Conservation (phyloP, 1,140 invertebrate genomes). For the Cepaea nemoralis region DNA sequence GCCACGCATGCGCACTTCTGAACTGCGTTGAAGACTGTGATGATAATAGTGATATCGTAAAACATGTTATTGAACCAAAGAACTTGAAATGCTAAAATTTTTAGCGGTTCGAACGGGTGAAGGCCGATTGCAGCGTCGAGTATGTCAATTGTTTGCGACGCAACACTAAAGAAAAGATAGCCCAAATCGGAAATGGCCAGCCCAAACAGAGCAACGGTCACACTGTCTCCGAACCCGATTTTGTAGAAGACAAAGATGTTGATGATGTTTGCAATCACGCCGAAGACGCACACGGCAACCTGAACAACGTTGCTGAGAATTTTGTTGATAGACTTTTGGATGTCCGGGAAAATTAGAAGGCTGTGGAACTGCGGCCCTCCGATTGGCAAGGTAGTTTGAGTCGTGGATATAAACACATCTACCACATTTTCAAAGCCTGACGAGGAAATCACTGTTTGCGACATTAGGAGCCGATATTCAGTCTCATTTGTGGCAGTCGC, state of each 20-base stretch:
- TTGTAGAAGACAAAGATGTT: constrained; percentile 1
- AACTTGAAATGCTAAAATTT: background rate
- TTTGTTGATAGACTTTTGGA: background rate
- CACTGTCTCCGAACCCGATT: background rate
- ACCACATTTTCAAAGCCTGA: background rate
- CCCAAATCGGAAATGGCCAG: background rate
- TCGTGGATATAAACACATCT: background rate
- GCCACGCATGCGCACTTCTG: constrained; percentile 17
- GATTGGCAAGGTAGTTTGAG: background rate
- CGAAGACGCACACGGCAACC: background rate
- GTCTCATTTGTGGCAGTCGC: background rate
- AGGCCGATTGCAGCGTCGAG: background rate
- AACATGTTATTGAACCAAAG: constrained; percentile 1
- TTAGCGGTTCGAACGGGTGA: background rate
- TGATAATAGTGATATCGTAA: background rate
- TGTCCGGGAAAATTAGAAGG: background rate
- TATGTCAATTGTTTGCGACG: background rate
- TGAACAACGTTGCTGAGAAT: background rate
- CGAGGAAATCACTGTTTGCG: background rate
- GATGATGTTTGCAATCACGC: background rate
- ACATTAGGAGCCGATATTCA: background rate
- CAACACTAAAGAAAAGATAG: background rate
- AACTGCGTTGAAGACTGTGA: constrained; percentile 12
- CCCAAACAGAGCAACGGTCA: background rate
- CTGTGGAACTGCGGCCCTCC: background rate